A percentile compares a stretch with the other conserved stretches of the same genome.
These are phyloP conservation scores for Hyaena hyaena DNA, from an alignment of 2,113 vertebrate genomes.

Conservation along the genomic window DNA sequence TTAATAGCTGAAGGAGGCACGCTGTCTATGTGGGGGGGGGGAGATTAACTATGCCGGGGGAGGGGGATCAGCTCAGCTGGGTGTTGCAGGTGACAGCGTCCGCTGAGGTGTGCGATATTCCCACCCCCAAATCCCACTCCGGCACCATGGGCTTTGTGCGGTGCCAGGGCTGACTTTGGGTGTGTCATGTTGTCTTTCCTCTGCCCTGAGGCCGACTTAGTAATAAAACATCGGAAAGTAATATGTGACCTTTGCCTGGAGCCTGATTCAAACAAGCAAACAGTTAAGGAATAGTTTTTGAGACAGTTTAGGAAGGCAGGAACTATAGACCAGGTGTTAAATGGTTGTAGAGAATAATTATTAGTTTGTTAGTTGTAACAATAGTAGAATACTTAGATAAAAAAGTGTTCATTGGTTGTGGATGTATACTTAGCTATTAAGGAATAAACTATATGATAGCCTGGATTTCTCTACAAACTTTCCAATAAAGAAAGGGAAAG, in stretches of 20 bases:
- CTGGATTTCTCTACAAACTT: not conserved
- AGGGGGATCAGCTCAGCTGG: not conserved
- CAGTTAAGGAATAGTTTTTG: not conserved
- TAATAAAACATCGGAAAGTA: not conserved
- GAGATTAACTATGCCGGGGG: too few relatives aligned
- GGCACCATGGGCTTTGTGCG: too few relatives aligned
- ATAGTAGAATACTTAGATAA: not conserved
- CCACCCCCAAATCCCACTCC: not conserved
- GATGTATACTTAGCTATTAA: not conserved
- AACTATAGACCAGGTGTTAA: not conserved
- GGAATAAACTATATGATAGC: not conserved
- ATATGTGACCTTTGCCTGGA: not conserved
- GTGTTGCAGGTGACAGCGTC: too few relatives aligned
- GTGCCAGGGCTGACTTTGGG: not conserved
- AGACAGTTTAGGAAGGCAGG: not conserved
- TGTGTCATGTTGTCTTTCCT: too few relatives aligned
- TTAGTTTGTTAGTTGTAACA: not conserved
- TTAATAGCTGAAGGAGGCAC: rapidly evolving
- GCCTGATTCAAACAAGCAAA: not conserved
- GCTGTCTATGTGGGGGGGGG: rapidly evolving
- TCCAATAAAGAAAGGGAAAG: not conserved
- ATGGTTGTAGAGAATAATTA: not conserved
- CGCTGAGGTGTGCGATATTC: too few relatives aligned
- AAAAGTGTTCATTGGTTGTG: not conserved
- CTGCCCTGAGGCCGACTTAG: too few relatives aligned